Base-by-base conservation (phyloP, 2,888 invertebrate genomes). In the Nephrotoma appendiculata region DNA sequence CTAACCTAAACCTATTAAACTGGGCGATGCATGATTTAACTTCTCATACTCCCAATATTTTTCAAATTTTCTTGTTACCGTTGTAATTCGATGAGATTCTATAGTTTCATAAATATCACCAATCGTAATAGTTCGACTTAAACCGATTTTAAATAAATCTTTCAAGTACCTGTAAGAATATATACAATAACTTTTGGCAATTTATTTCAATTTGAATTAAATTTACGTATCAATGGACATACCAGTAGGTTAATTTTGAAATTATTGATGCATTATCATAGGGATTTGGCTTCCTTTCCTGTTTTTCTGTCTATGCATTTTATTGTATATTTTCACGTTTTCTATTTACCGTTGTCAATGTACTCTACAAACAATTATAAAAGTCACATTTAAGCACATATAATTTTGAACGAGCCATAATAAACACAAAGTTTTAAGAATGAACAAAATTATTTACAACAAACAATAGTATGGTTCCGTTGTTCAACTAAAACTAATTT, bases 231-330 rank as follows among this genome's bases (percentile, higher is more conserved):
- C 4, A 83, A 45, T 83, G 86, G n/a, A 93, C 94, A 92, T 91
- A 96, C 96, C 94, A 94, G 90, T 94, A 95, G 87, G 93, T 93
- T 89, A 94, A 91, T 88, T 94, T 92, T 4, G 95, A 95, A 42
- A 96, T 89, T 19, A 92, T 88, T 90, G 94, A 95, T 2, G 95
- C 94, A 4, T 89, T 93, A 89, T 94, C 93, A 88, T 94, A 92
- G 1, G 95, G 96, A 91, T 95, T 95, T 88, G 90, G 89, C 83
- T 90, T 92, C 90, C 89, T 93, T 91, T 89, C 93, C 90, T 88
- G 92, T 91, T 87, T 92, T 92, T 89, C 94, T 89, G 89, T 88
- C 90, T 90, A 88, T 83, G 83, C 83, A 83, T 83, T 31, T 31
- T 31, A 31, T 31, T 31, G 31, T 31, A 31, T 31, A 31, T 31